phyloP scores from a whole-genome alignment of 2,888 invertebrate genomes.

The Cryptophagus acutangulus region DNA sequence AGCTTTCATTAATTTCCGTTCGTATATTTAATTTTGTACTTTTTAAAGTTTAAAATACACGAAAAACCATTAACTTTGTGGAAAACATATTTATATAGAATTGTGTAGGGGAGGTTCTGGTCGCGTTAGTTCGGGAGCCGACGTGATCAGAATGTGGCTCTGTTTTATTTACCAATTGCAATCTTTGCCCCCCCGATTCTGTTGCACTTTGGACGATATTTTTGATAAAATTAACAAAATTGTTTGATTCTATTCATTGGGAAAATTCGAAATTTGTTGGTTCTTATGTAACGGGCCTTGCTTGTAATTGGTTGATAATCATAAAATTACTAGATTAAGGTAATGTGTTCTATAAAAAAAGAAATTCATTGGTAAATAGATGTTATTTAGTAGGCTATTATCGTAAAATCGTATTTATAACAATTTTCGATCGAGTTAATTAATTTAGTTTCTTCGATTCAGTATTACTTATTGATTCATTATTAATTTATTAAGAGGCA shows the following conservation, averaged over 20 bases:
- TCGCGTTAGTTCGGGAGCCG: slow-evolving; percentile 24
- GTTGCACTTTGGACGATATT: neutral
- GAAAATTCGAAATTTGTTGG: too few relatives aligned
- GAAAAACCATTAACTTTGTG: slow-evolving; percentile 23
- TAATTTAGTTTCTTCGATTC: too few relatives aligned
- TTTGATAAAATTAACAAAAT: too few relatives aligned
- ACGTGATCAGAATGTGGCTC: slow-evolving; percentile 36
- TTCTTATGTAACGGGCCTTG: slow-evolving; percentile 6
- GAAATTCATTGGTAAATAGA: slow-evolving; percentile 45
- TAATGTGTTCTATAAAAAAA: slow-evolving; percentile 43
- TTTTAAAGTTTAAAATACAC: slow-evolving; percentile 32
- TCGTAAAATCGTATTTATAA: slow-evolving; percentile 35
- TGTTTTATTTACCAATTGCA: slow-evolving; percentile 19
- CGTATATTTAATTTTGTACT: slow-evolving; percentile 34
- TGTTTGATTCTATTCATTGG: too few relatives aligned
- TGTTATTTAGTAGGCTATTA: slow-evolving; percentile 43
- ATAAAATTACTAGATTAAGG: slow-evolving; percentile 31
- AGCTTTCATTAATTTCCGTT: slow-evolving; percentile 6
- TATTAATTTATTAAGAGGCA: slow-evolving; percentile 9
- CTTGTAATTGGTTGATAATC: slow-evolving; percentile 5
- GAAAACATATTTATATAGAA: slow-evolving; percentile 29
- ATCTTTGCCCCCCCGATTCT: neutral
- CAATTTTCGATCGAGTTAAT: slow-evolving; percentile 27
- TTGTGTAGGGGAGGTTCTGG: slow-evolving; percentile 34
- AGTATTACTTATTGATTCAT: slow-evolving; percentile 23